phyloP scores from a whole-genome alignment of 2,797 vertebrate genomes.

The Ctenochaetus hawaiiensis region DNA sequence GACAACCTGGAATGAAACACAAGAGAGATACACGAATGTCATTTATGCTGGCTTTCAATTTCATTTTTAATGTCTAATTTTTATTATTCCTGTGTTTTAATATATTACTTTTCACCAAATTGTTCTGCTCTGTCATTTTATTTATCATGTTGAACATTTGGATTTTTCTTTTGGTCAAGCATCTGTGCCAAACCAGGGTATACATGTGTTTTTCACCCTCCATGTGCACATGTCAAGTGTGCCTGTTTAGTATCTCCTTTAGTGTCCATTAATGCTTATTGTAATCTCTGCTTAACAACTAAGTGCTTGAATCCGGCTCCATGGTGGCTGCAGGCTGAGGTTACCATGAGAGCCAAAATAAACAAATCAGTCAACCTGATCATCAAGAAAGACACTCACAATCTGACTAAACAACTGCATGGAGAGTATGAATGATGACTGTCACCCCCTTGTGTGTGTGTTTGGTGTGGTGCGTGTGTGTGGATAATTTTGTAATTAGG shows the following conservation, averaged over 20 bases:
- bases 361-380: conserved; percentile 50
- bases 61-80: background rate
- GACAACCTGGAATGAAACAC: conserved; percentile 59
- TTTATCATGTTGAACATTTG: background rate
- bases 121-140: background rate
- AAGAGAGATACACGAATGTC: conserved; percentile 19
- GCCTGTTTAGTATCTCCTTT: conserved; percentile 20
- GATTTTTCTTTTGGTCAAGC: background rate
- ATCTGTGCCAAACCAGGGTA: background rate
- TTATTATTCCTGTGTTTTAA: background rate
- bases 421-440: background rate
- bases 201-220: background rate
- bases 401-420: background rate
- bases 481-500: conserved; percentile 43
- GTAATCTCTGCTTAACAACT: conserved; percentile 43
- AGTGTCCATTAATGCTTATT: conserved; percentile 12
- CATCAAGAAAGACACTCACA: conserved; percentile 21
- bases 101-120: background rate
- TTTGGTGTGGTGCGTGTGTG: background rate
- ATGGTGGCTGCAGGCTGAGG: conserved; percentile 18
- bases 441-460: background rate
- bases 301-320: conserved; percentile 23
- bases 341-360: conserved; percentile 50
- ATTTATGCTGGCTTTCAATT: background rate
- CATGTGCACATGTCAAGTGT: conserved; percentile 16